Percentiles rank a stretch among this genome's conserved stretches.
Conservation (phyloP, 2,113 vertebrate genomes). For the Furnarius figulus region DNA sequence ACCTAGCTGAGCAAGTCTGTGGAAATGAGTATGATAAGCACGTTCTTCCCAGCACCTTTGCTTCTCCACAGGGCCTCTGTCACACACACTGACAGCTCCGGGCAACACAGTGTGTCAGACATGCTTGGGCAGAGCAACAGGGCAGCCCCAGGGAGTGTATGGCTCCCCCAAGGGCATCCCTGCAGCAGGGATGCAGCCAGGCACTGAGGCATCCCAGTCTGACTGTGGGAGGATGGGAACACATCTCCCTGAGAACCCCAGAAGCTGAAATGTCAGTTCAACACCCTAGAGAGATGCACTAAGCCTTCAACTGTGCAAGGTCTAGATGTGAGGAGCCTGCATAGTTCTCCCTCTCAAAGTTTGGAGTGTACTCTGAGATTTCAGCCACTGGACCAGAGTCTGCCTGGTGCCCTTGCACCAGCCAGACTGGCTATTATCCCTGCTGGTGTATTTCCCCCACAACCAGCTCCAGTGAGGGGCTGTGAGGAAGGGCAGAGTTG, state of each 20-base stretch:
- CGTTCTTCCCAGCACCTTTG: not conserved
- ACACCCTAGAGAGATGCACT: not conserved
- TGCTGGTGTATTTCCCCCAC: fast-evolving
- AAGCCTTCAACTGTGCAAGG: not conserved
- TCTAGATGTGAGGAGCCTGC: fast-evolving
- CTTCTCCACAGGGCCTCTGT: not conserved
- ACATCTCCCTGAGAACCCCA: not conserved
- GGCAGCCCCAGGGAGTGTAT: not conserved
- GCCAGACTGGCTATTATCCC: not conserved
- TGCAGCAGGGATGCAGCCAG: not conserved
- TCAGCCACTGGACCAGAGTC: not conserved
- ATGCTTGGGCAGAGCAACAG: fast-evolving
- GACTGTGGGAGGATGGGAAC: not conserved
- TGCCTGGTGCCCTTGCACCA: not conserved
- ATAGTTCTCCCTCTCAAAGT: not conserved
- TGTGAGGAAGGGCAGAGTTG: not conserved
- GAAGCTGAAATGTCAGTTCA: not conserved
- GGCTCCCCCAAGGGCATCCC: not conserved
- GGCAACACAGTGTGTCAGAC: not conserved
- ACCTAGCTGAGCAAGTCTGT: not conserved
- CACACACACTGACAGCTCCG: fast-evolving
- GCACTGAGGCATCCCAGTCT: not conserved
- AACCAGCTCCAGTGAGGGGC: not conserved
- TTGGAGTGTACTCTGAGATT: fast-evolving
- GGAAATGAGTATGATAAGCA: not conserved